phyloP scores from a whole-genome alignment of 2,797 vertebrate species.

The Premnoplex brunnescens region DNA sequence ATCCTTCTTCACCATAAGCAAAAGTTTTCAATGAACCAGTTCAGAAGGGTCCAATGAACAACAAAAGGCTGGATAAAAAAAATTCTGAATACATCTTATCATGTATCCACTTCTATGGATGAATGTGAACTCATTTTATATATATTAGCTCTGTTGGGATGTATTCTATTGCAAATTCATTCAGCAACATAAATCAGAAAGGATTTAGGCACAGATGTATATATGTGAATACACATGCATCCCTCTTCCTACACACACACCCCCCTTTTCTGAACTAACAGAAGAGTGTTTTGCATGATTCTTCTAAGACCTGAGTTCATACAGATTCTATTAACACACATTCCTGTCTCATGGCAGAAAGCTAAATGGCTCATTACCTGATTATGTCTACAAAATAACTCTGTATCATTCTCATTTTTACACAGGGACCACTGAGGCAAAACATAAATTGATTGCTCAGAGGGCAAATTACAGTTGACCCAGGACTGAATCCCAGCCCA shows the following conservation, averaged over 20 bases:
- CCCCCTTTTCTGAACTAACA: neutral
- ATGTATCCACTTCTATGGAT: neutral
- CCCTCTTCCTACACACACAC: neutral
- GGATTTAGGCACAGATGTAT: neutral
- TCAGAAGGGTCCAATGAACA: neutral
- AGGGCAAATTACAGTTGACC: conserved; percentile 6
- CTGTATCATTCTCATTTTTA: conserved; percentile 6
- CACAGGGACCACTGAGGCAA: neutral
- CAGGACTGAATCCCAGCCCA: neutral
- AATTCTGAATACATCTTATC: neutral
- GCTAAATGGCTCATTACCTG: neutral
- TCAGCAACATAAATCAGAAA: neutral
- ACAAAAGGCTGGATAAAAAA: neutral
- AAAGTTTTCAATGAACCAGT: neutral
- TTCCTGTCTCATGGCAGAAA: neutral
- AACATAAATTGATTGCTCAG: conserved; percentile 4
- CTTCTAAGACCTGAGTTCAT: neutral
- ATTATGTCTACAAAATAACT: conserved; percentile 6
- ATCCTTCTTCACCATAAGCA: neutral
- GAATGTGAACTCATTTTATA: neutral
- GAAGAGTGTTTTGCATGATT: neutral
- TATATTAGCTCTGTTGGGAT: neutral
- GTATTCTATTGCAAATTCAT: neutral
- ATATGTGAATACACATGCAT: too few relatives aligned
- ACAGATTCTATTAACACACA: neutral